Percentiles rank a stretch among this genome's conserved stretches.
These are phyloP conservation scores for Acipenser oxyrinchus DNA, from an alignment of 2,797 vertebrate species.

Conservation along the genomic window DNA sequence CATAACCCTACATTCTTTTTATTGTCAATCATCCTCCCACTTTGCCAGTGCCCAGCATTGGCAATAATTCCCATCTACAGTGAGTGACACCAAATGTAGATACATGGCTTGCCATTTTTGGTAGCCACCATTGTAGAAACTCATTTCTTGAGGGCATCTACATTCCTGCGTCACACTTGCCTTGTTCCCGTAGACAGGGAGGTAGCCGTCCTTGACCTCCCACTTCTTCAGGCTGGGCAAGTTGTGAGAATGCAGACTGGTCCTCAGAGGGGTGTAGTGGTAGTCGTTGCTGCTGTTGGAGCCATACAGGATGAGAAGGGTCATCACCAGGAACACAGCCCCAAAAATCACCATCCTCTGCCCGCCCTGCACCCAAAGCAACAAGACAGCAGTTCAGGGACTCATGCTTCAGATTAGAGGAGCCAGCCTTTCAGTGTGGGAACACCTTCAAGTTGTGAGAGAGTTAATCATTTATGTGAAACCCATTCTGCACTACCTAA, in stretches of 20 bases:
- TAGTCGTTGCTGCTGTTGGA: slow-evolving; percentile 71
- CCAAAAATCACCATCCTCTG: slow-evolving; percentile 77
- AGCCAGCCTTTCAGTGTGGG: slow-evolving; percentile 28
- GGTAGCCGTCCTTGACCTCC: slow-evolving; percentile 68
- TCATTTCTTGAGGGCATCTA: slow-evolving; percentile 20
- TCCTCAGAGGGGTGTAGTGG: slow-evolving; percentile 46
- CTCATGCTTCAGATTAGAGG: too few relatives aligned
- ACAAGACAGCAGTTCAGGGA: too few relatives aligned
- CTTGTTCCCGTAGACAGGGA: slow-evolving; percentile 79
- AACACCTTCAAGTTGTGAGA: background rate
- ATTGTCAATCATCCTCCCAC: too few relatives aligned
- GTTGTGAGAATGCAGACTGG: slow-evolving; percentile 32
- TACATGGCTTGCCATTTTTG: background rate
- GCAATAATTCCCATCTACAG: too few relatives aligned
- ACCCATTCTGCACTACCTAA: background rate
- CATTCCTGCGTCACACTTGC: slow-evolving; percentile 34
- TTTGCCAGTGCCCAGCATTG: too few relatives aligned
- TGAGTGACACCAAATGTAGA: background rate
- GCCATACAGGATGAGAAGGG: slow-evolving; percentile 86
- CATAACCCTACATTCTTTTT: too few relatives aligned
- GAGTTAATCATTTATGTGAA: background rate
- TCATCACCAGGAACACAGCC: slow-evolving; percentile 77
- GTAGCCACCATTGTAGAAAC: background rate
- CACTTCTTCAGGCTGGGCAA: slow-evolving; percentile 76
- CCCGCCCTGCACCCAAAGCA: slow-evolving; percentile 53